Evolutionary conservation across 2,113 vertebrate species (phyloP).

Genomic region (Picathartes gymnocephalus): DNA sequence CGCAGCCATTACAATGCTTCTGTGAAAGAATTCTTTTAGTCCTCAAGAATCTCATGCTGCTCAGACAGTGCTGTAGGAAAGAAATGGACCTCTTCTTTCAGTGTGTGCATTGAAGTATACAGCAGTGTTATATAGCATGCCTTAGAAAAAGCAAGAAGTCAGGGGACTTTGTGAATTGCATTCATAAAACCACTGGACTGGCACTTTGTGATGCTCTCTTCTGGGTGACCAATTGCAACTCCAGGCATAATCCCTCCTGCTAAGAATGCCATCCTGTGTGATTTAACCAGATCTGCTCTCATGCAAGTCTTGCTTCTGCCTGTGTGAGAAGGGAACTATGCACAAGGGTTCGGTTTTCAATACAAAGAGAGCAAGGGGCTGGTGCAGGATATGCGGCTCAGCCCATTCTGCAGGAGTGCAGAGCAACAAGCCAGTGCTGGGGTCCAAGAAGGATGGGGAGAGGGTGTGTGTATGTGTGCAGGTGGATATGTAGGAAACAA

Average conservation of each 20-base stretch:
- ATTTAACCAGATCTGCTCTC: not conserved
- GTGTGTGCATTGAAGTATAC: not conserved
- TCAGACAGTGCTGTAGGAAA: not conserved
- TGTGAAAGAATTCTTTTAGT: not conserved
- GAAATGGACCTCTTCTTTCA: not conserved
- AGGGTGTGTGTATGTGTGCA: rapidly evolving
- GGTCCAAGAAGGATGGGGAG: not conserved
- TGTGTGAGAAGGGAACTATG: not conserved
- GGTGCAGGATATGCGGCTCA: not conserved
- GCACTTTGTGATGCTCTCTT: not conserved
- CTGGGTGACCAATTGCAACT: not conserved
- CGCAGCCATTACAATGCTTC: not conserved
- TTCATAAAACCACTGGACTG: not conserved
- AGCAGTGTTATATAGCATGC: not conserved
- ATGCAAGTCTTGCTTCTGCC: not conserved
- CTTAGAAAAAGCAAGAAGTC: not conserved
- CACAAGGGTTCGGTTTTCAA: rapidly evolving
- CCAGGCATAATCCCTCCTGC: not conserved
- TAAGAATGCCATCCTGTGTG: not conserved
- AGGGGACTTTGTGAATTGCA: not conserved
- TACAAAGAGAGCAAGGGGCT: not conserved
- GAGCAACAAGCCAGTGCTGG: not conserved
- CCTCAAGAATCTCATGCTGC: not conserved
- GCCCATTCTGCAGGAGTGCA: not conserved
- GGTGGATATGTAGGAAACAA: not conserved